These are phyloP conservation scores for Himalopsyche anomala DNA, from an alignment of 2,888 invertebrate genomes.

Conservation along the genomic window DNA sequence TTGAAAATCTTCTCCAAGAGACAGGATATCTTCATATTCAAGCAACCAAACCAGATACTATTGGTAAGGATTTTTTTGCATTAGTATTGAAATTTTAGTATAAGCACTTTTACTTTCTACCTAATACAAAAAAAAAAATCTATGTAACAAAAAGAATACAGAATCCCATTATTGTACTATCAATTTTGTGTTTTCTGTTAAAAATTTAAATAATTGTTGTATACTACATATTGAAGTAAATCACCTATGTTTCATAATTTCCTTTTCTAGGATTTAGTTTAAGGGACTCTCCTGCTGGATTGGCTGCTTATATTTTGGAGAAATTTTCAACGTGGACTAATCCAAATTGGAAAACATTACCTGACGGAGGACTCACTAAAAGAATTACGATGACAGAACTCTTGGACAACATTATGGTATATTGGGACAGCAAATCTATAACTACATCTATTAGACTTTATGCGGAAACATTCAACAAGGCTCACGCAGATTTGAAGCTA, in stretches of 20 bases:
- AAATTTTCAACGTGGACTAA: conserved; percentile 78
- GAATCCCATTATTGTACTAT: too few species aligned
- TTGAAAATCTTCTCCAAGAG: conserved; percentile 70
- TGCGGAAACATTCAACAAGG: conserved; percentile 77
- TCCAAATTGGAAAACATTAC: conserved; percentile 71
- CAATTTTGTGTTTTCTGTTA: too few species aligned
- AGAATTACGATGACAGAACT: conserved; percentile 83
- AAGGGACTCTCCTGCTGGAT: conserved; percentile 85
- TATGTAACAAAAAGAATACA: too few species aligned
- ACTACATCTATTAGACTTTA: conserved; percentile 87
- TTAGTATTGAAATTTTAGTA: conserved; percentile 66
- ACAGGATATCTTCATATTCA: conserved; percentile 86
- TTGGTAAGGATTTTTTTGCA: conserved; percentile 77
- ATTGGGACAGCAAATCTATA: conserved; percentile 86
- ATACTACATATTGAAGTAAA: too few species aligned
- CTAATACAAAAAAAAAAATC: too few species aligned
- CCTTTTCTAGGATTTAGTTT: conserved; percentile 78
- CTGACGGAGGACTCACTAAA: conserved; percentile 82
- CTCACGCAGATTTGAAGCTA: conserved; percentile 17
- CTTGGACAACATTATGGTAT: conserved; percentile 90
- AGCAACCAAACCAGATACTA: conserved; percentile 91
- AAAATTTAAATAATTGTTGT: too few species aligned
- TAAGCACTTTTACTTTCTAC: conserved; percentile 51
- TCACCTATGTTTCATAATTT: too few species aligned
- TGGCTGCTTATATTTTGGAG: conserved; percentile 83